Evolutionary conservation across 2,113 vertebrate species (phyloP).

Genomic region (Herpetotheres cachinnans): DNA sequence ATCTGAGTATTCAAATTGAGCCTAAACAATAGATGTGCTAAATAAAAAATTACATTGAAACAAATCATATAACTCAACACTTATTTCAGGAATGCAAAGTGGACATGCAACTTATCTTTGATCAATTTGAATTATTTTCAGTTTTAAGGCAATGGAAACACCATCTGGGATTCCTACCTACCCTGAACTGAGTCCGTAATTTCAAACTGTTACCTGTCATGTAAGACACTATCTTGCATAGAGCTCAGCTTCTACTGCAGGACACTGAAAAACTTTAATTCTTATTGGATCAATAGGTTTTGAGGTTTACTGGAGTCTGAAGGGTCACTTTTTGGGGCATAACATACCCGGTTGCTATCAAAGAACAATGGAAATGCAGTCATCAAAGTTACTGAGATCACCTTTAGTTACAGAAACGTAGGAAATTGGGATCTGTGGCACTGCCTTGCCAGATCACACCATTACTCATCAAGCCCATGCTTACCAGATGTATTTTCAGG

Average conservation of each 20-base stretch:
- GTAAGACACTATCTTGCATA: not conserved
- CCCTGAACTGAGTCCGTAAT: not conserved
- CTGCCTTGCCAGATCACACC: not conserved
- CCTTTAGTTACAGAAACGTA: not conserved
- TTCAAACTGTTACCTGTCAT: not conserved
- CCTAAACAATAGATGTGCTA: not conserved
- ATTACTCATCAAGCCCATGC: not conserved
- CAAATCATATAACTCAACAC: not conserved
- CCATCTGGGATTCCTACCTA: not conserved
- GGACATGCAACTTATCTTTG: not conserved
- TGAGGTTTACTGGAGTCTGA: not conserved
- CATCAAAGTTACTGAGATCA: not conserved
- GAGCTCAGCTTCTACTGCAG: not conserved
- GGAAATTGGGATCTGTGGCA: not conserved
- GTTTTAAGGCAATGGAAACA: not conserved
- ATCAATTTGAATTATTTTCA: not conserved
- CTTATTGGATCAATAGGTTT: not conserved
- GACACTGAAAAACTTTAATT: not conserved
- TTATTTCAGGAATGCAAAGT: not conserved
- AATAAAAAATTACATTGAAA: not conserved
- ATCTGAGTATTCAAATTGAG: not conserved
- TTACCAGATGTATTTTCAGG: not conserved
- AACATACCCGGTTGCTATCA: not conserved
- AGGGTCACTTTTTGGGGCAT: not conserved
- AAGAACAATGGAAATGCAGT: not conserved